phyloP scores from a whole-genome alignment of 2,797 vertebrate species.

The Pseudomugil tenellus region DNA sequence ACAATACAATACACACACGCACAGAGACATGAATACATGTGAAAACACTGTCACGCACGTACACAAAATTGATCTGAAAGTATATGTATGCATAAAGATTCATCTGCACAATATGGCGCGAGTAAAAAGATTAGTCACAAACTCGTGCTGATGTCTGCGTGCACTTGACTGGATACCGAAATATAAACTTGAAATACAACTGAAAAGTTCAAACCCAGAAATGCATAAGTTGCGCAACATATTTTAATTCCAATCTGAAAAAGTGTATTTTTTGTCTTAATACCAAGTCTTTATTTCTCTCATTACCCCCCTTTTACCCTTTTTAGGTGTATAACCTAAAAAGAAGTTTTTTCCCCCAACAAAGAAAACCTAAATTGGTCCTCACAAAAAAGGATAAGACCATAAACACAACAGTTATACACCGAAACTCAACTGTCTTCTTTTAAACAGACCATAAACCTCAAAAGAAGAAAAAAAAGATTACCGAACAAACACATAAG shows the following conservation, averaged over 20 bases:
- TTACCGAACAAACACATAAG: conserved; percentile 64
- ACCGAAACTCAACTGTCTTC: conserved; percentile 57
- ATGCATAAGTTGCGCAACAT: background rate
- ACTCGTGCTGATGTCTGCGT: conserved; percentile 21
- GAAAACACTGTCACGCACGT: conserved; percentile 33
- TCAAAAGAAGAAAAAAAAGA: conserved; percentile 40
- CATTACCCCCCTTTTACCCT: background rate
- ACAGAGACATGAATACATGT: conserved; percentile 35
- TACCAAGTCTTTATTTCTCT: background rate
- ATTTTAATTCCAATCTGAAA: background rate
- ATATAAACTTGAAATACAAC: background rate
- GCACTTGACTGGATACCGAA: background rate
- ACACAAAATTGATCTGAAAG: conserved; percentile 19
- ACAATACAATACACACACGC: conserved; percentile 55
- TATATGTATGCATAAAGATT: conserved; percentile 5
- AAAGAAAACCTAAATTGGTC: background rate
- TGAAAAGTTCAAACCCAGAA: background rate
- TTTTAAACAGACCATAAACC: conserved; percentile 72
- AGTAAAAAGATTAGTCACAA: conserved; percentile 29
- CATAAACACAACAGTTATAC: conserved; percentile 39
- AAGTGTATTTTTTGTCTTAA: background rate
- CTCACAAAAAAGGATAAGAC: conserved; percentile 15
- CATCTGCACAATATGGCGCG: conserved; percentile 7
- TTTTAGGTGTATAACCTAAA: background rate
- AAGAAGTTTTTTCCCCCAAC: background rate